These are phyloP conservation scores for Psophia crepitans DNA, from an alignment of 2,113 vertebrate genomes.

Conservation along the genomic window DNA sequence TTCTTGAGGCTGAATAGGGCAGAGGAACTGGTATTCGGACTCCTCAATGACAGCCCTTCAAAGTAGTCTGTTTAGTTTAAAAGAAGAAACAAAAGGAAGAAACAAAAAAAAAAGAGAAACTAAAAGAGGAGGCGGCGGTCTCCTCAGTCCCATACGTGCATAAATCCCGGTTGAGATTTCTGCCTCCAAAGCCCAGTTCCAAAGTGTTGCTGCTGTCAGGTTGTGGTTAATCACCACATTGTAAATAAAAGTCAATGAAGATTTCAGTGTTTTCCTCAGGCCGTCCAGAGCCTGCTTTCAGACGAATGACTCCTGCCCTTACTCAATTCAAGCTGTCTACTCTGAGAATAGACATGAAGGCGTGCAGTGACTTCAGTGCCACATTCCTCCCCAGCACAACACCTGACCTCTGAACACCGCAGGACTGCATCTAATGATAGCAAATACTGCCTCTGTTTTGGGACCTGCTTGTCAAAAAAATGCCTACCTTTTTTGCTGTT, in stretches of 20 bases:
- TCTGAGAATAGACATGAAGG: neutral
- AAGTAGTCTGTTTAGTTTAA: neutral
- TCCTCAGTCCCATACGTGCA: fast-evolving
- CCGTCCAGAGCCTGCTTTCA: neutral
- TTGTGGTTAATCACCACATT: neutral
- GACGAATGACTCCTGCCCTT: neutral
- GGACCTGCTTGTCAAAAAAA: neutral
- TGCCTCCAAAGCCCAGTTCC: neutral
- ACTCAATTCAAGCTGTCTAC: neutral
- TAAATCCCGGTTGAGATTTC: neutral
- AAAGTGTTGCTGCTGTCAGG: neutral
- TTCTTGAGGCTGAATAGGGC: neutral
- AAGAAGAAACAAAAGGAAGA: neutral
- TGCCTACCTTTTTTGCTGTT: neutral
- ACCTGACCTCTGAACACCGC: neutral
- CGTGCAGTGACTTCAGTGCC: neutral
- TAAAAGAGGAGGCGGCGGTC: neutral
- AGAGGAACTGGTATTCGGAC: neutral
- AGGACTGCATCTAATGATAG: neutral
- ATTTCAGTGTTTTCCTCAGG: neutral
- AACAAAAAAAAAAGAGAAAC: neutral
- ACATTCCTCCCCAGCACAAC: neutral
- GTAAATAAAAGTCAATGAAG: neutral
- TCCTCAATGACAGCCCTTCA: neutral
- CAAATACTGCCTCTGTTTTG: neutral